Evolutionary conservation across 2,797 vertebrate species (phyloP), one percentile per base, ranked within the genome.

Genomic region (Allobates femoralis): DNA sequence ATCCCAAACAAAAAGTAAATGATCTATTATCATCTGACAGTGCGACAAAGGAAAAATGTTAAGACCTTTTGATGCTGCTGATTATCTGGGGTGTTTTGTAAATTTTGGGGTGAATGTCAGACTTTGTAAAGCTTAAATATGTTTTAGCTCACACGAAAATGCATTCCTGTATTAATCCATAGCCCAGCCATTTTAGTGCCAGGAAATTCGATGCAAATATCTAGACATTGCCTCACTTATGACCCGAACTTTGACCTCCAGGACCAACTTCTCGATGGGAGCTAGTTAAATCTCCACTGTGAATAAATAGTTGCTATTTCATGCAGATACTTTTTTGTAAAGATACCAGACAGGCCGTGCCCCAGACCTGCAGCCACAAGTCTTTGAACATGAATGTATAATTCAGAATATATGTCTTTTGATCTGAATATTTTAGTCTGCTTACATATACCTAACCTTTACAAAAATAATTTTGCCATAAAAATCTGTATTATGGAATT

Each of bases 111-210:
- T 87, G 71, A 83, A 88, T 77, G 89, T 89, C 83, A 90, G 91
- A 92, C 90, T 87, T 91, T 83, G 89, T 28, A 80, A 91, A 93
- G 87, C 89, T 90, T 90, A 93, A 60, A 77, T 11, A 80, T 89
- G 85, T 85, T 91, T 85, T 77, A 85, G 87, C 80, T 85, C 60
- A 90, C 90, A 87, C 62, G 30, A 87, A 90, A 88, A 85, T 90
- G 81, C 90, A 92, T 92, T 91, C 89, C 88, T 90, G 11, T 51
- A 90, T 88, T 93, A 91, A 93, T 91, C 89, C 91, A 89, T 90
- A 89, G 84, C 81, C 90, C 81, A 90, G 67, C 83, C 56, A 79
- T 84, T 62, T 0, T 89, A 90, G 89, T 80, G 81, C 71, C 74
- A 89, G 32, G 79, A 87, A 66, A 66, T 79, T 74, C 73, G 73